A percentile compares a stretch with the other conserved stretches of the same genome.
phyloP scores from a whole-genome alignment of 2,888 invertebrate species.

The Gymnosoma rotundatum region DNA sequence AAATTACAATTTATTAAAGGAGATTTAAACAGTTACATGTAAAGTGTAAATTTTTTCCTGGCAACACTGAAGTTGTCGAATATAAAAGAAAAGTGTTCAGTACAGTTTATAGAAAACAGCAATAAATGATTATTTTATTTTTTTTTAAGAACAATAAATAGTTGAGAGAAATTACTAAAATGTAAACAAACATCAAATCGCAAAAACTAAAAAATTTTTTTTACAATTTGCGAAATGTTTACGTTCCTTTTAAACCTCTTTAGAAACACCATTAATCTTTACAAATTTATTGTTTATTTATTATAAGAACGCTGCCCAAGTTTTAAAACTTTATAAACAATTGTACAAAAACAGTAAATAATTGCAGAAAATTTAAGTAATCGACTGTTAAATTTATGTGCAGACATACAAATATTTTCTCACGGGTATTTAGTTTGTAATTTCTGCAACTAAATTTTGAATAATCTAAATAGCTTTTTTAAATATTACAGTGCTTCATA shows the following conservation, averaged over 20 bases:
- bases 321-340: constrained; percentile 9
- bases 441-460: constrained; percentile 27
- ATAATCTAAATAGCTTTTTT: not conserved
- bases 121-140: constrained; percentile 17
- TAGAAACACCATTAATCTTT: not conserved
- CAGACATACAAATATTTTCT: not conserved
- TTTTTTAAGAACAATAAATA: constrained; percentile 10
- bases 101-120: constrained; percentile 32
- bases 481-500: not conserved
- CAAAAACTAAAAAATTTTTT: constrained; percentile 32
- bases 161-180: constrained; percentile 32
- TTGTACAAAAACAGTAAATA: constrained; percentile 9
- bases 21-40: too few species aligned
- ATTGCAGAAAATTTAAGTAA: not conserved
- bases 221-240: too few species aligned
- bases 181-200: constrained; percentile 56
- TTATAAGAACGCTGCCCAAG: not conserved
- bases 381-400: not conserved
- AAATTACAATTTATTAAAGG: too few species aligned
- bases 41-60: too few species aligned
- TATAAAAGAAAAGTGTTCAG: constrained; percentile 31
- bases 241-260: too few species aligned
- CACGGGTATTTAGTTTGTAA: constrained; percentile 9
- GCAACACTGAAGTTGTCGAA: too few species aligned
- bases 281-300: not conserved